Base-by-base conservation (phyloP, 2,113 vertebrate species). In the Corythaixoides concolor region DNA sequence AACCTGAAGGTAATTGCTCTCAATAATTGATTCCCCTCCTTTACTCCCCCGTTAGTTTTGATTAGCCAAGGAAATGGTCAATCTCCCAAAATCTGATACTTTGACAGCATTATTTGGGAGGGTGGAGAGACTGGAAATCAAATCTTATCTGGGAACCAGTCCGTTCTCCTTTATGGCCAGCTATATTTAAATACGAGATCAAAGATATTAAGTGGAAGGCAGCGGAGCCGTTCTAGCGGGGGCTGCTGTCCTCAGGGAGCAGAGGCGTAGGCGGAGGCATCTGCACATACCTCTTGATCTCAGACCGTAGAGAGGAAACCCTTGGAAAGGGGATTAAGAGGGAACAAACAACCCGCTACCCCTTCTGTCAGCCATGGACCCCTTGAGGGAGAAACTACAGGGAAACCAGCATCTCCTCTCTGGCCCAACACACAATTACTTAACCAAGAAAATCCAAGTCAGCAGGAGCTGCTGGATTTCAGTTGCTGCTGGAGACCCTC, bases 161-260 rank as follows among this genome's bases (percentile, higher is more conserved):
- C 74, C 26, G 17, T 30, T 39, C 69, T 33, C 47, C 89, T 93
- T 84, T 81, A 82, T 70, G 68, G 49, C 21, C 79, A 81, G 88
- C 79, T 84, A 43, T 81, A 74, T 86, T 93, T 92, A 88, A 93
- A 74, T 43, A 39, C 1, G 11, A 90, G 90, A 96, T 95, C 76
- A 94, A 90, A 96, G 90, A 55, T 47, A 62, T 1, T 27, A 86
- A 86, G 47, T 59, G 60, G 30, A 88, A 93, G 89, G 47, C 85
- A 86, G 55, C n/a, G 55, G 28, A 94, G 72, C 21, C 0, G 0
- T 55, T 67, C 62, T 24, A 45, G 68, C 0, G 1, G 88, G 50
- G 72, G 72, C 60, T 93, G 68, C 79, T 75, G 75, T 53, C 75
- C 63, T 63, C 2, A 2, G 79, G 88, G 92, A 91, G 55, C 47